Percentiles rank a stretch among this genome's conserved stretches.
Evolutionary conservation across 2,113 vertebrate genomes (phyloP).

Genomic region (Excalfactoria chinensis): DNA sequence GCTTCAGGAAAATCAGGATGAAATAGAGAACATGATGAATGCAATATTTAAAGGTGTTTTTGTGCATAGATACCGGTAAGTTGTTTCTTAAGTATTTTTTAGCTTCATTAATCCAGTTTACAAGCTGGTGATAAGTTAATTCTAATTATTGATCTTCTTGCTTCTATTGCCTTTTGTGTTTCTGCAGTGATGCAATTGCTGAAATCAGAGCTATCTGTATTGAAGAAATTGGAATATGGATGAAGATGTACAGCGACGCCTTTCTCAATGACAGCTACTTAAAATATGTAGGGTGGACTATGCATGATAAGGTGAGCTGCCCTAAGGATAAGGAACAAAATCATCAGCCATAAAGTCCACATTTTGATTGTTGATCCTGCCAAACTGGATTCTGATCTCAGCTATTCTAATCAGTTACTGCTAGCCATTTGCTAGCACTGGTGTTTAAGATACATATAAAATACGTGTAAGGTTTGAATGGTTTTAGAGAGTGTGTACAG

Average conservation of each 20-base stretch:
- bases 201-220: slow-evolving; percentile 99
- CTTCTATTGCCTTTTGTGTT: background rate
- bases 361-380: background rate
- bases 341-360: background rate
- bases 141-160: background rate
- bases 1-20: slow-evolving; percentile 99
- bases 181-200: slow-evolving; percentile 93
- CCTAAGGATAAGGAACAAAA: background rate
- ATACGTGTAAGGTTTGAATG: background rate
- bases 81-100: background rate
- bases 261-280: slow-evolving; percentile 99
- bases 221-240: slow-evolving; percentile 99
- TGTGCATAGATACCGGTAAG: slow-evolving; percentile 97
- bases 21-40: slow-evolving; percentile 99
- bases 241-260: slow-evolving; percentile 99
- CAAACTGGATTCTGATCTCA: background rate
- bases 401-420: background rate
- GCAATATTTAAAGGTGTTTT: slow-evolving; percentile 99
- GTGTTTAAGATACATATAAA: rapidly evolving
- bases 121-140: background rate
- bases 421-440: background rate
- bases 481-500: background rate
- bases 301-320: slow-evolving; percentile 94
- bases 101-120: background rate
- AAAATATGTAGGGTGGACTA: slow-evolving; percentile 99